Evolutionary conservation across 2,113 vertebrate genomes (phyloP).

Genomic region (Nothobranchius furzeri): DNA sequence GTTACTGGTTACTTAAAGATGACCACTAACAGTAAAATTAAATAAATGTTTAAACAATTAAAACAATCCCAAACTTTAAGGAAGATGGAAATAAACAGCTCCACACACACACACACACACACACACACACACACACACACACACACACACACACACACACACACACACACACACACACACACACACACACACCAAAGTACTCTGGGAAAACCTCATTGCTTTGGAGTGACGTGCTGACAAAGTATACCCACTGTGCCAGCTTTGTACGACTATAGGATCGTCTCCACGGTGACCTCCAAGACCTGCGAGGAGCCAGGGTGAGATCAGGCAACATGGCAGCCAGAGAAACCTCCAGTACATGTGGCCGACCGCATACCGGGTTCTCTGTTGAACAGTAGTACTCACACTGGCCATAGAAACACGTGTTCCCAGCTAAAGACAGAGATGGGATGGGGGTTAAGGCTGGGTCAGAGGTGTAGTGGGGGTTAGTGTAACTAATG

Average conservation of each 20-base stretch:
- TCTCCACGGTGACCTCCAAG: constrained; percentile 97
- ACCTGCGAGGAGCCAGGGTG: constrained; percentile 89
- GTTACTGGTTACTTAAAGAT: no score
- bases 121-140: no score
- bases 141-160: no score
- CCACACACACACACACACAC: no score
- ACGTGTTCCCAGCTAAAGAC: constrained; percentile 83
- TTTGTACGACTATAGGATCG: constrained; percentile 86
- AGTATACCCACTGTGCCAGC: constrained; percentile 54
- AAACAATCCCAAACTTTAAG: no score
- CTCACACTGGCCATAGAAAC: constrained; percentile 95
- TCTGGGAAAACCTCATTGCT: no score
- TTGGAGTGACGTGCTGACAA: not conserved
- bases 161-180: no score
- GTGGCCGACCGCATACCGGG: constrained; percentile 89
- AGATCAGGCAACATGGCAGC: constrained; percentile 92
- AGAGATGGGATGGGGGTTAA: constrained; percentile 5
- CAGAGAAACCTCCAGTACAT: constrained; percentile 90
- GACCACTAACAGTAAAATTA: no score
- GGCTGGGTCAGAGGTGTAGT: not conserved
- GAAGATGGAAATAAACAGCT: no score
- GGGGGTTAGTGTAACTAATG: not conserved
- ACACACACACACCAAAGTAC: no score
- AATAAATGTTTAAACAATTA: no score
- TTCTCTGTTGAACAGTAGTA: constrained; percentile 97